Conservation (phyloP, 2,797 vertebrate genomes). For the Presbytis comata region DNA sequence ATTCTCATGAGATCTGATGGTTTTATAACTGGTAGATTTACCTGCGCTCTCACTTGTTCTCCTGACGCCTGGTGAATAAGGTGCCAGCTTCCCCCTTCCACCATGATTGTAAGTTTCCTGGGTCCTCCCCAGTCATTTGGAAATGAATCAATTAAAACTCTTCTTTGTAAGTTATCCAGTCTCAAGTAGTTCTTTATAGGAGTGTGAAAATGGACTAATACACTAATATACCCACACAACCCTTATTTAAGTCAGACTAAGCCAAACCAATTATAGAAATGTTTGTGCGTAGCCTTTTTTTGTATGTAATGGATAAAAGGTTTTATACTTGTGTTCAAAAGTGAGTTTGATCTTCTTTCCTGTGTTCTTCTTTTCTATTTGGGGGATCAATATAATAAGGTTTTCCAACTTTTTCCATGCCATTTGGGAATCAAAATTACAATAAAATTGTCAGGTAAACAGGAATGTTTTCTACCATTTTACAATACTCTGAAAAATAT, state of each 20-base stretch:
- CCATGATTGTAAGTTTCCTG: no score
- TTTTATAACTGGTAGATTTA: no score
- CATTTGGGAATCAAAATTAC: background rate
- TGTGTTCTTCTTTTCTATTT: background rate
- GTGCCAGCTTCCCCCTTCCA: no score
- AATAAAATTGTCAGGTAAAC: background rate
- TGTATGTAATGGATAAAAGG: background rate
- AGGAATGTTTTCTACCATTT: background rate
- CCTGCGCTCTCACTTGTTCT: no score
- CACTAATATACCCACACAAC: background rate
- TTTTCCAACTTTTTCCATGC: background rate
- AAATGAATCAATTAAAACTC: no score
- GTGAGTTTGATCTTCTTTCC: background rate
- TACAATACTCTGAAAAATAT: background rate
- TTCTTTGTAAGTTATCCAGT: no score
- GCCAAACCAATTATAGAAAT: background rate
- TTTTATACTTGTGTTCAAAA: background rate
- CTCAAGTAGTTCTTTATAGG: no score
- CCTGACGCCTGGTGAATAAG: no score
- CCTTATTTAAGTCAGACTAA: background rate
- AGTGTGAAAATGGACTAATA: no score
- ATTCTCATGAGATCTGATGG: no score
- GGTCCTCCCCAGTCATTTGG: no score
- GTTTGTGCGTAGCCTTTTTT: background rate
- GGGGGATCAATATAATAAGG: background rate